A percentile compares a stretch with the other conserved stretches of the same genome.
Evolutionary conservation across 2,888 invertebrate genomes (phyloP).

Genomic region (Podotricha telesiphe): DNA sequence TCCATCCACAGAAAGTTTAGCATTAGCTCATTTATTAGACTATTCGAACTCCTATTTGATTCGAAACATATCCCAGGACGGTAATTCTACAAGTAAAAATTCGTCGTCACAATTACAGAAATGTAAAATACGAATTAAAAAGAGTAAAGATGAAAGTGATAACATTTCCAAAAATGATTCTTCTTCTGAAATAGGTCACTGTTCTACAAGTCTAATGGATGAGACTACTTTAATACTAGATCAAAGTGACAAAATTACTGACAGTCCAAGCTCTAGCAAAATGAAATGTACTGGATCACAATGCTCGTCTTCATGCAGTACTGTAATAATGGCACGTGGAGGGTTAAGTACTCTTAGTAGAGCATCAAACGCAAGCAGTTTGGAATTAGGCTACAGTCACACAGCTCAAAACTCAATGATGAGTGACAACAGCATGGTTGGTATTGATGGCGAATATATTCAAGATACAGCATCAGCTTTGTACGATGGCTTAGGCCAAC

Average conservation of each 20-base stretch:
- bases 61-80: constrained; percentile 61
- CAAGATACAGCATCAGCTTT: constrained; percentile 85
- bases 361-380: constrained; percentile 90
- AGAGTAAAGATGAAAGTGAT: constrained; percentile 64
- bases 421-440: constrained; percentile 88
- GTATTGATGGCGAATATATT: constrained; percentile 85
- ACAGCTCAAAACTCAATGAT: constrained; percentile 93
- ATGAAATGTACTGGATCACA: constrained; percentile 89
- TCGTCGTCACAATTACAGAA: constrained; percentile 70
- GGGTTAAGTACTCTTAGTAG: constrained; percentile 82
- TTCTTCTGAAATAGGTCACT: constrained; percentile 54
- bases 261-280: constrained; percentile 83
- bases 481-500: constrained; percentile 77
- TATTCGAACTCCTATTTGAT: constrained; percentile 79
- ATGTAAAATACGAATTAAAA: constrained; percentile 62
- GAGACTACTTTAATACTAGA: constrained; percentile 70
- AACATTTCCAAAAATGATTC: constrained; percentile 55
- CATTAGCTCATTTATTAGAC: constrained; percentile 89
- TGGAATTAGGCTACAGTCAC: constrained; percentile 93
- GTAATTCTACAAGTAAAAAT: constrained; percentile 62
- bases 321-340: constrained; percentile 88
- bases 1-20: constrained; percentile 93
- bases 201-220: constrained; percentile 58
- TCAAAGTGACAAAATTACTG: constrained; percentile 78
- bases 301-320: constrained; percentile 94